phyloP scores from a whole-genome alignment of 1,140 invertebrate species.

The Papilio aristodemus region DNA sequence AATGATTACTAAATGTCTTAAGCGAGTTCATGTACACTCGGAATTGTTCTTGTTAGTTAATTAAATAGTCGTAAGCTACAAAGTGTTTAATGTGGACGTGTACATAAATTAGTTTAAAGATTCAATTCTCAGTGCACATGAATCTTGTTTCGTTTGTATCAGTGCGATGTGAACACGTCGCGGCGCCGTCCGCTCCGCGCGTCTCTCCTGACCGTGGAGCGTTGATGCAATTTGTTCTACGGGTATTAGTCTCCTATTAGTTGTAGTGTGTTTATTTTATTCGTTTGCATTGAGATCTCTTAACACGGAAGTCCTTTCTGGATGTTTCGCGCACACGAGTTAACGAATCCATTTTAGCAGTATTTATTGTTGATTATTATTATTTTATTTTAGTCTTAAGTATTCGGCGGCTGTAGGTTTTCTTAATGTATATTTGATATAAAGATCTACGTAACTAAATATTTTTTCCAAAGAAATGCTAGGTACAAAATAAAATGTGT shows the following conservation, averaged over 20 bases:
- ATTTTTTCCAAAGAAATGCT: conserved; percentile 77
- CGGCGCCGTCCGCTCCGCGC: conserved; percentile 21
- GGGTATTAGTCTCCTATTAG: conserved; percentile 80
- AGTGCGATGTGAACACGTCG: conserved; percentile 33
- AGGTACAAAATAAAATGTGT: conserved; percentile 76
- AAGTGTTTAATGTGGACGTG: conserved; percentile 56
- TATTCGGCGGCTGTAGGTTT: conserved; percentile 56
- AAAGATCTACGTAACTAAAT: conserved; percentile 57
- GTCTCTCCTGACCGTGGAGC: conserved; percentile 40
- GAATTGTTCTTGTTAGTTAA: conserved; percentile 50
- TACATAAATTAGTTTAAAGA: conserved; percentile 49
- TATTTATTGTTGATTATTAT: conserved; percentile 79
- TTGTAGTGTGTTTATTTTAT: conserved; percentile 70
- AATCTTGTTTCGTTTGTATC: conserved; percentile 40
- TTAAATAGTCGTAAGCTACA: conserved; percentile 45
- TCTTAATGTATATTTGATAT: conserved; percentile 51
- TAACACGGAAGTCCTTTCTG: conserved; percentile 55
- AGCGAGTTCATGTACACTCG: conserved; percentile 45
- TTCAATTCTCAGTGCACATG: conserved; percentile 48
- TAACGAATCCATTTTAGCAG: conserved; percentile 59
- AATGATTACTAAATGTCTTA: conserved; percentile 31
- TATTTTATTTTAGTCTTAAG: conserved; percentile 75
- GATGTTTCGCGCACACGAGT: conserved; percentile 66
- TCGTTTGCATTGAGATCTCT: conserved; percentile 65
- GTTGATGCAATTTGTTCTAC: conserved; percentile 77